These are phyloP conservation scores for Myocastor coypus DNA, from an alignment of 2,113 vertebrate species.

Conservation along the genomic window DNA sequence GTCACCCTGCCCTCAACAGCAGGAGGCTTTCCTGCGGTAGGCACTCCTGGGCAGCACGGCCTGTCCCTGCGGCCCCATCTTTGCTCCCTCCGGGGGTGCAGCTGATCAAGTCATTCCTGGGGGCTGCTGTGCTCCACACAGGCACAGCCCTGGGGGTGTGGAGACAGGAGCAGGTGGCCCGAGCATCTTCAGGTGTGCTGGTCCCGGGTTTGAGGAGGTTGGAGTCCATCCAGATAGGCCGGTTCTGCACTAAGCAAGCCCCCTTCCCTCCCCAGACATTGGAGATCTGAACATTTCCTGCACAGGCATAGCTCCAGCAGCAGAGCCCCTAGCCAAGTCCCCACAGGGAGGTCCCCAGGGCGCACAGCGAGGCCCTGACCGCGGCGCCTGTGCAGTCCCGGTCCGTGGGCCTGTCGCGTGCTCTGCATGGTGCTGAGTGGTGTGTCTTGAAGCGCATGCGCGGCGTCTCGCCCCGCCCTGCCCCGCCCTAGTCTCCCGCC, in stretches of 20 bases:
- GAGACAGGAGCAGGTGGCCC: no score
- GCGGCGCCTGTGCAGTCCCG: slow-evolving; percentile 63
- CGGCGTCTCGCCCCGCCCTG: slow-evolving; percentile 81
- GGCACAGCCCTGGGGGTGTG: neutral
- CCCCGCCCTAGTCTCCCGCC: neutral
- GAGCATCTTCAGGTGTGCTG: neutral
- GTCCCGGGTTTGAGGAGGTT: neutral
- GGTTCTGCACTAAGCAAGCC: rapidly evolving
- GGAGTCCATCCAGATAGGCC: neutral
- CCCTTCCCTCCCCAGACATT: neutral
- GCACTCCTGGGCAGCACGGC: neutral
- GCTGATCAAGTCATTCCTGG: neutral
- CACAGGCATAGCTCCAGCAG: neutral
- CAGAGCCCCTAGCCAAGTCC: neutral
- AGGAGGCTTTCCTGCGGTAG: neutral
- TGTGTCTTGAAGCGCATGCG: slow-evolving; percentile 91
- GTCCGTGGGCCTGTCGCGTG: slow-evolving; percentile 79
- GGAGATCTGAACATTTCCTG: neutral
- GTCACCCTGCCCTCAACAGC: neutral
- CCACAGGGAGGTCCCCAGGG: neutral
- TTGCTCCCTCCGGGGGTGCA: neutral
- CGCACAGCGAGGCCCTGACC: neutral
- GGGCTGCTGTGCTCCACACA: neutral
- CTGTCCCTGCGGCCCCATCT: neutral
- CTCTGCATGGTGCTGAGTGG: slow-evolving; percentile 83